Conservation (phyloP, 1,140 invertebrate genomes). For the Sitodiplosis mosellana region DNA sequence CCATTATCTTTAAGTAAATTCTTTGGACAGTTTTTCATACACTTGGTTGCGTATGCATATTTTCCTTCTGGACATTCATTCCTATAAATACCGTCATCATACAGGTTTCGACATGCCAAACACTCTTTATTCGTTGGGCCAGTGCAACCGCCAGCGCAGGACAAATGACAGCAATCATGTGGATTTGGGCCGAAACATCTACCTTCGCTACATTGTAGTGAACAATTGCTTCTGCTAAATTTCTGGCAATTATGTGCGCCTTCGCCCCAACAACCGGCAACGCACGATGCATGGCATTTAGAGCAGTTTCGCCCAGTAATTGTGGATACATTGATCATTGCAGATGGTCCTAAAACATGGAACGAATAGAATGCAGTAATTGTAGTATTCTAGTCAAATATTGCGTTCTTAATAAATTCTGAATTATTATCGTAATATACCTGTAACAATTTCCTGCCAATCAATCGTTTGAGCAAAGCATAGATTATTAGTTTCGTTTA, state of each 20-base stretch:
- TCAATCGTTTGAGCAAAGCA: constrained; percentile 90
- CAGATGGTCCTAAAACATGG: constrained; percentile 46
- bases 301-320: constrained; percentile 59
- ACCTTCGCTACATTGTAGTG: constrained; percentile 80
- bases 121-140: constrained; percentile 88
- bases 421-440: constrained; percentile 4
- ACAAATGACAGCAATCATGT: constrained; percentile 86
- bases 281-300: constrained; percentile 58
- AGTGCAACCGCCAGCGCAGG: constrained; percentile 89
- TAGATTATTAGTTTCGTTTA: constrained; percentile 88
- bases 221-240: constrained; percentile 86
- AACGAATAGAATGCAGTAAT: neutral
- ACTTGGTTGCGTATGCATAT: constrained; percentile 90
- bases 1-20: constrained; percentile 84
- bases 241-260: constrained; percentile 85
- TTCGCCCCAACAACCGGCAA: constrained; percentile 81
- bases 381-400: too few species aligned
- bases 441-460: constrained; percentile 80
- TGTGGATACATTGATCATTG: constrained; percentile 68
- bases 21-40: constrained; percentile 85
- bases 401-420: constrained; percentile 6
- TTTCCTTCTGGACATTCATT: constrained; percentile 89
- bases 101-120: constrained; percentile 86
- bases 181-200: constrained; percentile 82
- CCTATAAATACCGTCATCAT: constrained; percentile 86